These are phyloP conservation scores for Toxostoma redivivum DNA, from an alignment of 2,113 vertebrate species.

Conservation along the genomic window DNA sequence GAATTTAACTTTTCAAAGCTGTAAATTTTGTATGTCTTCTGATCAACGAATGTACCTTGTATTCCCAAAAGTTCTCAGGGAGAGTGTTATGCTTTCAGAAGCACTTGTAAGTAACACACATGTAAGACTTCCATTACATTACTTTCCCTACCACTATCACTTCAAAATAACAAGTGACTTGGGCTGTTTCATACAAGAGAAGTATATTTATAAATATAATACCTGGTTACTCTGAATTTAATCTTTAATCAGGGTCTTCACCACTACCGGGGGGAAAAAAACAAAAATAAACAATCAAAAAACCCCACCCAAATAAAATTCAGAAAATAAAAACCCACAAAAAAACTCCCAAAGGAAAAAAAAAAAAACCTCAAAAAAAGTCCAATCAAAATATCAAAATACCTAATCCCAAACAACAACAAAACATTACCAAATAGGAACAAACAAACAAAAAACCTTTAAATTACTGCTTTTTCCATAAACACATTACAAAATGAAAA, in stretches of 20 bases:
- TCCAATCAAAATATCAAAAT: neutral
- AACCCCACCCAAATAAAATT: accelerated
- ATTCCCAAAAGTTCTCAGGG: neutral
- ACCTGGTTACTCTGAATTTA: neutral
- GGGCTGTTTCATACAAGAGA: neutral
- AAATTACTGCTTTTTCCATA: neutral
- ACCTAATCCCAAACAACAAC: neutral
- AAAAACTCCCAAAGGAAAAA: neutral
- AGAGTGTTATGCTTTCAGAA: neutral
- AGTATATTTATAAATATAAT: neutral
- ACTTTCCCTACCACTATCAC: neutral
- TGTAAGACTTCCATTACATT: neutral
- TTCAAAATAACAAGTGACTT: neutral
- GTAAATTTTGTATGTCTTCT: neutral
- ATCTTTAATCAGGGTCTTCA: neutral
- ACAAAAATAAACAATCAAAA: neutral
- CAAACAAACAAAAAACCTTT: neutral
- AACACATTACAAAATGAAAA: neutral
- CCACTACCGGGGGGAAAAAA: accelerated
- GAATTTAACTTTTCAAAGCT: neutral
- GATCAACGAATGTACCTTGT: neutral
- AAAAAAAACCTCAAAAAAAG: no score
- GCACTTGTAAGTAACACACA: neutral
- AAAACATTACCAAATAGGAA: neutral
- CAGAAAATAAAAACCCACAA: accelerated